Conservation (phyloP, 2,113 vertebrate genomes). For the Pelecanus crispus region DNA sequence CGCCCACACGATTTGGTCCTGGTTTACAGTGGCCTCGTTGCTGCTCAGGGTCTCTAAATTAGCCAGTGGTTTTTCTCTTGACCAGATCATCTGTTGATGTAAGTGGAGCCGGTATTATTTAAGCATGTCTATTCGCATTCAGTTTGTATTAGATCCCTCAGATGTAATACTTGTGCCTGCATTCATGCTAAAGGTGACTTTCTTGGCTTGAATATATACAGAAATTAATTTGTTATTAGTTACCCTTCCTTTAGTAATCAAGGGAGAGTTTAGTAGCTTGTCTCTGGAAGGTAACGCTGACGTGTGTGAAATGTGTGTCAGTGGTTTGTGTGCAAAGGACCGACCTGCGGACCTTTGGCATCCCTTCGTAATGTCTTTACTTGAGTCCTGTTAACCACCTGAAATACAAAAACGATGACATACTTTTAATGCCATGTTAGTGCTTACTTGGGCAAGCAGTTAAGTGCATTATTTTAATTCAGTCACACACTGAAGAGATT, state of each 20-base stretch:
- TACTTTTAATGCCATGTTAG: neutral
- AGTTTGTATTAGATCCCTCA: neutral
- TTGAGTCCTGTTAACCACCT: neutral
- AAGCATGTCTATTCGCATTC: neutral
- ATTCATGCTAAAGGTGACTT: neutral
- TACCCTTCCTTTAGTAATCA: neutral
- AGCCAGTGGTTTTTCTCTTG: neutral
- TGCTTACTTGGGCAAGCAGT: neutral
- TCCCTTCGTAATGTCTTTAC: neutral
- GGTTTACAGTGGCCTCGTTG: neutral
- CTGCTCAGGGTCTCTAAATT: neutral
- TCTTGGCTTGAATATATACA: neutral
- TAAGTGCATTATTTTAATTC: neutral
- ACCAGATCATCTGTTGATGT: neutral
- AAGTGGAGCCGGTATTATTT: neutral
- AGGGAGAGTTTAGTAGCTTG: neutral
- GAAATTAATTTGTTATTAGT: neutral
- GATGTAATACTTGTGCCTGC: neutral
- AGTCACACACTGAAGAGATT: neutral
- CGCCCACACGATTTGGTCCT: neutral
- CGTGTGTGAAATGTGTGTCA: fast-evolving
- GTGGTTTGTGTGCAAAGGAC: neutral
- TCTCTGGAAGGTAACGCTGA: neutral
- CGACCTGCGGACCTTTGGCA: neutral
- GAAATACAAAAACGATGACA: neutral